Percentiles rank a stretch among this genome's conserved stretches.
phyloP scores from a whole-genome alignment of 2,797 vertebrate species.

The Chaetophractus vellerosus region DNA sequence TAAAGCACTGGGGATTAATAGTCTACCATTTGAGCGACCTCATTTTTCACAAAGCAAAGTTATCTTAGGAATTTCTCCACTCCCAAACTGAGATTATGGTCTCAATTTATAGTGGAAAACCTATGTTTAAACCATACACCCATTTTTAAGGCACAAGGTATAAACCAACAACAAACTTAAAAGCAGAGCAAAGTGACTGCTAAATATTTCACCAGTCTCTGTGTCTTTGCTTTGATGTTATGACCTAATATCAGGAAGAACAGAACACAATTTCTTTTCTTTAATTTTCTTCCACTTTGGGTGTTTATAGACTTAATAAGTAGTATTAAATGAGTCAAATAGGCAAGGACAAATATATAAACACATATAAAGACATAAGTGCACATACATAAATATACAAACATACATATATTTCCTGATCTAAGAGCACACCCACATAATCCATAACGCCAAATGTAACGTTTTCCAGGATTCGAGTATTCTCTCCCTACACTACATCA shows the following conservation, averaged over 20 bases:
- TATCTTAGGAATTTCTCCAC: slow-evolving; percentile 86
- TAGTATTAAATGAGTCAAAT: slow-evolving; percentile 14
- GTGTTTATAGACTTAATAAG: neutral
- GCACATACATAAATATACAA: neutral
- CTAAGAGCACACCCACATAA: neutral
- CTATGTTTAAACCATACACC: slow-evolving; percentile 79
- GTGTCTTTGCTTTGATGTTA: slow-evolving; percentile 78
- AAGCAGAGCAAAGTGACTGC: slow-evolving; percentile 59
- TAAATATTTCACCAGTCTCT: slow-evolving; percentile 51
- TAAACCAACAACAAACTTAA: slow-evolving; percentile 84
- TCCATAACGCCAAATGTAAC: neutral
- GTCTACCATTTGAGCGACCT: slow-evolving; percentile 73
- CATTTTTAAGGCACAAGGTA: slow-evolving; percentile 75
- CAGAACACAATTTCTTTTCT: neutral
- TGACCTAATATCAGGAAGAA: neutral
- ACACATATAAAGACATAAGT: neutral
- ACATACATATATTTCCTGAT: neutral
- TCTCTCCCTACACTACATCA: neutral
- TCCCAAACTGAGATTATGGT: slow-evolving; percentile 65
- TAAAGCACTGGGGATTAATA: slow-evolving; percentile 84
- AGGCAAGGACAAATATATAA: neutral
- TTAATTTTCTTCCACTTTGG: neutral
- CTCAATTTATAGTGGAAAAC: slow-evolving; percentile 84
- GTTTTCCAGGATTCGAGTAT: neutral
- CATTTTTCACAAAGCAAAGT: slow-evolving; percentile 83